These are phyloP conservation scores for Apistogramma diplotaenia DNA, from an alignment of 2,113 vertebrate species.

Conservation along the genomic window DNA sequence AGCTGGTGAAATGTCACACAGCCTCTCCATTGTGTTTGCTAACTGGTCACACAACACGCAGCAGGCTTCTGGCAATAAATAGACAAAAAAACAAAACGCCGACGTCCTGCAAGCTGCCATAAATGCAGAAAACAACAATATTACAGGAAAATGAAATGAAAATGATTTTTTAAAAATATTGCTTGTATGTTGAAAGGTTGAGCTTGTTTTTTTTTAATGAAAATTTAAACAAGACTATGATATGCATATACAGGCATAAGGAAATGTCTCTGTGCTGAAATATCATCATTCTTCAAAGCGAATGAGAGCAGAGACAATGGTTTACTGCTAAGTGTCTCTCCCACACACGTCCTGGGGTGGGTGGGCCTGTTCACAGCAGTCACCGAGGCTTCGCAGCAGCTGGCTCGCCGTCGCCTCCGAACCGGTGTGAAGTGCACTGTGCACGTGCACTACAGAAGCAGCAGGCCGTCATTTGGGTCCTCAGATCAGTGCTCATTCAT, in stretches of 20 bases:
- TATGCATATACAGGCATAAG: conserved; percentile 52
- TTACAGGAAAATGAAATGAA: background rate
- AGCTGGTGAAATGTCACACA: conserved; percentile 41
- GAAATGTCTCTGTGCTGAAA: conserved; percentile 39
- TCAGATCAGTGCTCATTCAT: conserved; percentile 35
- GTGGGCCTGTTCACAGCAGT: conserved; percentile 23
- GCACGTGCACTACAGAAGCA: conserved; percentile 23
- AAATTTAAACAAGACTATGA: conserved; percentile 64
- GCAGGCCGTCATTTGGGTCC: background rate
- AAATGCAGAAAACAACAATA: background rate
- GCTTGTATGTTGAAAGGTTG: conserved; percentile 27
- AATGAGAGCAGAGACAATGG: conserved; percentile 13
- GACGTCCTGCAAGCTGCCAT: background rate
- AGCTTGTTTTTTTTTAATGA: conserved; percentile 55
- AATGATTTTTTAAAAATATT: rapidly evolving
- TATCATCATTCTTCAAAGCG: conserved; percentile 61
- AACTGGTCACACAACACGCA: conserved; percentile 40
- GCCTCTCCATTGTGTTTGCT: conserved; percentile 39
- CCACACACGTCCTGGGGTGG: background rate
- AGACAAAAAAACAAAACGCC: background rate
- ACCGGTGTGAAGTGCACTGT: conserved; percentile 28
- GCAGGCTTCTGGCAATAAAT: conserved; percentile 30
- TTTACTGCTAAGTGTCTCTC: conserved; percentile 19
- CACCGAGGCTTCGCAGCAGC: conserved; percentile 24
- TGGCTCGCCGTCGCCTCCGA: conserved; percentile 5